Evolutionary conservation across 2,888 invertebrate species (phyloP), one percentile per base, ranked within the genome.

Genomic region (Orchesellides sinensis): DNA sequence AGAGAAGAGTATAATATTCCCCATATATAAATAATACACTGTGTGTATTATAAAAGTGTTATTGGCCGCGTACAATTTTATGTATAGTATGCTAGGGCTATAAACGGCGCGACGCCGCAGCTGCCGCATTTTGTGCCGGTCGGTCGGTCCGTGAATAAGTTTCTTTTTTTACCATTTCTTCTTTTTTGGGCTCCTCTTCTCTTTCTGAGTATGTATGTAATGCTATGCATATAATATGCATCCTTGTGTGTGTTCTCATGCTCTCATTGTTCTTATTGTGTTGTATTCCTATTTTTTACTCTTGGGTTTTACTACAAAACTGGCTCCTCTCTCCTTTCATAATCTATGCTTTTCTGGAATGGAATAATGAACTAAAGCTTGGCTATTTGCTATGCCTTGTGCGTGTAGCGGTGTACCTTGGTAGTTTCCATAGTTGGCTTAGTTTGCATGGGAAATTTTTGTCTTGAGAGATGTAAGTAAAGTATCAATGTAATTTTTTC

Each of bases 31-130:
- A n/a, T 2, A 40, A n/a, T 40, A 8, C n/a, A n/a, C n/a, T n/a
- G 40, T 40, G 40, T 40, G 2, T 40, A n/a, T 2, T 40, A 32
- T 6, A n/a, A 17, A 59, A 35, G 40, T 63, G 63, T 63, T 63
- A 63, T 63, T 63, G 63, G 63, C 63, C 63, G 63, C 45, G 63
- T 17, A 17, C n/a, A 40, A 63, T n/a, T n/a, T n/a, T n/a, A n/a
- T n/a, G n/a, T n/a, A n/a, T n/a, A n/a, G n/a, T n/a, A 21, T 25
- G 29, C 59, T 59, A 32, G 25, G 27, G 59, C 32, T 32, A 35
- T 8, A 47, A 47, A n/a, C 52, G 35, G 23, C 19, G 63, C 63
- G 19, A 45, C 63, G 63, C 63, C 63, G 63, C 6, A 35, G 21
- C 63, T 40, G 40, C 63, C 23, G 63, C 63, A 45, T 63, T 19